phyloP scores from a whole-genome alignment of 2,888 invertebrate species.

The Nomada ruficornis region DNA sequence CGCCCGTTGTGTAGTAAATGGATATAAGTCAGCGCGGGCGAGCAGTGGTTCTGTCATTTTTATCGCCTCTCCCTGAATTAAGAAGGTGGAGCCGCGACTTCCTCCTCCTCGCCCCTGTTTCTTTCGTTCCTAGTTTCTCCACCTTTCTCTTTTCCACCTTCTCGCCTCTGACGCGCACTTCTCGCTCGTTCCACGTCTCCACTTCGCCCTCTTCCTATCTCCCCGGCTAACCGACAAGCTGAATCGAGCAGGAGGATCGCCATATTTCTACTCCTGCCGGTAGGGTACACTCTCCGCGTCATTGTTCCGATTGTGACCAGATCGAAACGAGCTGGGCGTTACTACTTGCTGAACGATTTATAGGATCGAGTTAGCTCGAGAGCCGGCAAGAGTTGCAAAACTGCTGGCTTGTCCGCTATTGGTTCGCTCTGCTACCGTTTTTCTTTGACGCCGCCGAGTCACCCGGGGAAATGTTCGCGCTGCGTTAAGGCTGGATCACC shows the following conservation, averaged over 20 bases:
- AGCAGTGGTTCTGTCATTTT: constrained; percentile 84
- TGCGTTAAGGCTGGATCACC: neutral
- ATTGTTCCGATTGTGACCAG: constrained; percentile 74
- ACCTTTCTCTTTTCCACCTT: constrained; percentile 22
- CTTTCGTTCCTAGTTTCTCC: constrained; percentile 31
- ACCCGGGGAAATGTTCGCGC: neutral
- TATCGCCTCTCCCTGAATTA: constrained; percentile 83
- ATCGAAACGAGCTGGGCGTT: constrained; percentile 74
- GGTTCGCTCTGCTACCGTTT: constrained; percentile 38
- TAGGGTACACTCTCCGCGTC: constrained; percentile 68
- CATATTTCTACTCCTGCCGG: constrained; percentile 71
- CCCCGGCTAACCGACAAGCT: constrained; percentile 57
- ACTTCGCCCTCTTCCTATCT: constrained; percentile 47
- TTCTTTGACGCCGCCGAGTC: constrained; percentile 34
- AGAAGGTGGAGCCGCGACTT: constrained; percentile 81
- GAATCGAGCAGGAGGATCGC: constrained; percentile 74
- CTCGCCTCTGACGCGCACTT: neutral
- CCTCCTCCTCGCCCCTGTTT: constrained; percentile 53
- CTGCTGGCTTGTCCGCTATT: constrained; percentile 49
- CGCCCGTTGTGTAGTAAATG: constrained; percentile 81
- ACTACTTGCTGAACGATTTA: constrained; percentile 73
- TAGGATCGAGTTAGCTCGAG: constrained; percentile 63
- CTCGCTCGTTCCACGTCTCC: neutral
- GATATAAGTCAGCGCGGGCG: constrained; percentile 83
- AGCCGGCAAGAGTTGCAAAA: constrained; percentile 69